Base-by-base conservation (phyloP, 2,888 invertebrate genomes). In the Xylophagus ater region DNA sequence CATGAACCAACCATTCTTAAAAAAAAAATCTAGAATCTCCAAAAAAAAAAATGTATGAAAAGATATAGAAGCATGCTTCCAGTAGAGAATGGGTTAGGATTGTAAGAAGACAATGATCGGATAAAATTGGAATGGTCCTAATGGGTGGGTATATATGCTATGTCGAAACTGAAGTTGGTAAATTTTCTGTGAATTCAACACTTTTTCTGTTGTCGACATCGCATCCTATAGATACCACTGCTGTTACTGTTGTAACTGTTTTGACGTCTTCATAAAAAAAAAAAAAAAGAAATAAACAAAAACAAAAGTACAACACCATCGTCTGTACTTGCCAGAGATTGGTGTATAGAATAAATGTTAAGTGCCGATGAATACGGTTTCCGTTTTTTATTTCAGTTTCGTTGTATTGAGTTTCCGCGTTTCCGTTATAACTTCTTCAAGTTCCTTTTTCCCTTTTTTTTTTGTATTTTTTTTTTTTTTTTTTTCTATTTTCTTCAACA, bases 181-280 rank as follows among this genome's bases (percentile, higher is more conserved):
- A 15, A 12, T 24, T 37, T 37, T 37, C 31, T 37, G 31, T 31
- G 24, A 37, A 37, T 37, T 37, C 37, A 37, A 37, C 37, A 37
- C 31, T 37, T 37, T 37, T 30, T n/a, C 24, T 14, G 29, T n/a
- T n/a, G n/a, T n/a, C n/a, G n/a, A n/a, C n/a, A n/a, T n/a, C n/a
- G n/a, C n/a, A n/a, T n/a, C n/a, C 29, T 23, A 20, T 13, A 12
- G 19, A 13, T 36, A 29, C 37, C 31, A 31, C 31, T 23, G 23
- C 4, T 14, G 13, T 25, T 29, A 15, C 17, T 24, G 37, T 31
- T 23, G 37, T 37, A 37, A 37, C 37, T 37, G 31, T 37, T 37
- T 37, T 37, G 37, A 37, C 37, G 37, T 37, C 37, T 31, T 24
- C 31, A 31, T 37, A 37, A 37, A 37, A 31, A 31, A 37, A 31